Percentiles rank a stretch among this genome's conserved stretches.
Evolutionary conservation across 2,113 vertebrate species (phyloP).

Genomic region (Heterotilapia buettikoferi): DNA sequence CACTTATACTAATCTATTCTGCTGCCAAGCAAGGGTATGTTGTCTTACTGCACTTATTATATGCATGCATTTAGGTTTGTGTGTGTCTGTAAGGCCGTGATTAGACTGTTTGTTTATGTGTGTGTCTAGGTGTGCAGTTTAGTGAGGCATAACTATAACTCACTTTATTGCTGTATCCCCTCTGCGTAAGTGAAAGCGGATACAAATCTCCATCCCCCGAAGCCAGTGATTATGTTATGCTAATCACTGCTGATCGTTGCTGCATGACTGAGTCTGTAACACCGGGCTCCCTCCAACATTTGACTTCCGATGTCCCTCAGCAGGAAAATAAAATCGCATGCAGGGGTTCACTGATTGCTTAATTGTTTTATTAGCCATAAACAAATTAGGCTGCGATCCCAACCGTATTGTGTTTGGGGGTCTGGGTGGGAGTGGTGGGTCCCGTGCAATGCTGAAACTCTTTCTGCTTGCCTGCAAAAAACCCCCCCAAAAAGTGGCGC

Average conservation of each 20-base stretch:
- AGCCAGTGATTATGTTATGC: slow-evolving; percentile 54
- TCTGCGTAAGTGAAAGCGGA: slow-evolving; percentile 34
- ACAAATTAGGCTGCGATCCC: slow-evolving; percentile 32
- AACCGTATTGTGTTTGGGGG: neutral
- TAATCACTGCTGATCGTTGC: slow-evolving; percentile 44
- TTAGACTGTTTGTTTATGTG: neutral
- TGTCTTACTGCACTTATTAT: neutral
- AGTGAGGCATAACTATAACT: slow-evolving; percentile 9
- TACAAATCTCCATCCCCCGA: slow-evolving; percentile 34
- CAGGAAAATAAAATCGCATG: neutral
- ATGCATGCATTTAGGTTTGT: neutral
- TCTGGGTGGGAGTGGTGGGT: neutral
- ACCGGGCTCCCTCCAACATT: neutral
- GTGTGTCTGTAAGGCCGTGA: neutral
- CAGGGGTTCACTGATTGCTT: slow-evolving; percentile 10
- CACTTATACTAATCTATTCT: neutral
- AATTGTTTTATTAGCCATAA: slow-evolving; percentile 50
- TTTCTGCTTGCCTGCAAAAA: neutral
- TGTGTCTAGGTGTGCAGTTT: slow-evolving; percentile 9
- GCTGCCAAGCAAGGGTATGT: neutral
- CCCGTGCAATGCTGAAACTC: neutral
- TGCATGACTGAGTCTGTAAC: slow-evolving; percentile 6
- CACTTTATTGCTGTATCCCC: slow-evolving; percentile 8
- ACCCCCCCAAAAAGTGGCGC: neutral
- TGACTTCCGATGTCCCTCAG: neutral